These are phyloP conservation scores for Diacarnus erythraeanus DNA, from an alignment of 37 sponge, comb jelly and placozoan species.

Conservation along the genomic window DNA sequence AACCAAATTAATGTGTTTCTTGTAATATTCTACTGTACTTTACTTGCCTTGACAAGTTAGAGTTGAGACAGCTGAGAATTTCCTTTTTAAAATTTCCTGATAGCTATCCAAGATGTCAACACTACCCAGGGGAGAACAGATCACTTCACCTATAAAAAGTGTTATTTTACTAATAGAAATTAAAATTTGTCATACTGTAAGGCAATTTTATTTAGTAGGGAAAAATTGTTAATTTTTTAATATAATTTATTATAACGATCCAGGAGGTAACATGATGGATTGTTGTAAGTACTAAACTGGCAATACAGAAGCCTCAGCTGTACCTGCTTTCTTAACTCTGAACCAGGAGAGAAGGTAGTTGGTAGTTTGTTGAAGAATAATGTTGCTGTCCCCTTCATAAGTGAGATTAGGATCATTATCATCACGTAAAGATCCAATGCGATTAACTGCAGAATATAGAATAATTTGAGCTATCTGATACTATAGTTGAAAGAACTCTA, in stretches of 20 bases:
- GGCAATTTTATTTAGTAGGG: too few species aligned
- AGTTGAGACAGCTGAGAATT: neutral
- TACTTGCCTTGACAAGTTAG: slow-evolving; percentile 24
- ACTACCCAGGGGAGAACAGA: slow-evolving; percentile 54
- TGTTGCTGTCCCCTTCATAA: slow-evolving; percentile 95
- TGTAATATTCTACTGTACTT: too few species aligned
- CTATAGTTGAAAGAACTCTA: too few species aligned
- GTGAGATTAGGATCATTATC: slow-evolving; percentile 87
- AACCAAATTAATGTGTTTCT: too few species aligned
- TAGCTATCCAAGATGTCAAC: slow-evolving; percentile 61
- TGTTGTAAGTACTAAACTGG: too few species aligned
- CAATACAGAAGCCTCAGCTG: too few species aligned
- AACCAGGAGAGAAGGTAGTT: slow-evolving; percentile 80
- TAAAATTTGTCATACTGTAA: too few species aligned
- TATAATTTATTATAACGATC: too few species aligned
- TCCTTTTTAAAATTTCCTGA: slow-evolving; percentile 29
- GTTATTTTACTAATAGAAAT: too few species aligned
- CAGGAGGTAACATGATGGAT: too few species aligned
- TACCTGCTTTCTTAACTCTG: slow-evolving; percentile 37
- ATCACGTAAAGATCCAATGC: slow-evolving; percentile 74
- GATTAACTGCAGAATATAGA: slow-evolving; percentile 70
- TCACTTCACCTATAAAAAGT: slow-evolving; percentile 41
- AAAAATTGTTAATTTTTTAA: too few species aligned
- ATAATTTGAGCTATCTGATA: too few species aligned
- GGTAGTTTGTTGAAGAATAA: slow-evolving; percentile 85